Evolutionary conservation across 2,888 invertebrate species (phyloP).

Genomic region (Athetis lepigone): DNA sequence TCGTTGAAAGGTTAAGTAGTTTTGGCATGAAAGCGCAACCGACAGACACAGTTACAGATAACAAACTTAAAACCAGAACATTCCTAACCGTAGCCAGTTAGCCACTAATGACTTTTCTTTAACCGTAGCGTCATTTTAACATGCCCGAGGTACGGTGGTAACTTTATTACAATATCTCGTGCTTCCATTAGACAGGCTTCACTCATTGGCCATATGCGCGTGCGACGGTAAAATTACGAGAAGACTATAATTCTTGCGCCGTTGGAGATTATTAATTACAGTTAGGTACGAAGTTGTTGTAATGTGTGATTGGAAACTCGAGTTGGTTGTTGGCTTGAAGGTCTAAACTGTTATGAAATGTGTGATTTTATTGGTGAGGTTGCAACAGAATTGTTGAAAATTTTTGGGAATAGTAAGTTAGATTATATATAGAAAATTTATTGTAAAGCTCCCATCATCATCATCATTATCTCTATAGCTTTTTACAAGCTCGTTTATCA

Average conservation of each 20-base stretch:
- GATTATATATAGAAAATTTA: too few relatives aligned
- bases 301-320: slow-evolving; percentile 15
- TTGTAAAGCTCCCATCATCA: too few relatives aligned
- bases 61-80: slow-evolving; percentile 12
- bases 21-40: too few relatives aligned
- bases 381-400: too few relatives aligned
- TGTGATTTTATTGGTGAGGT: too few relatives aligned
- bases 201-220: slow-evolving; percentile 50
- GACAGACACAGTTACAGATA: too few relatives aligned
- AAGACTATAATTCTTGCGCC: slow-evolving; percentile 41
- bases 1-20: too few relatives aligned
- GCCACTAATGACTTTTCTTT: slow-evolving; percentile 18
- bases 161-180: slow-evolving; percentile 68
- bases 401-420: too few relatives aligned
- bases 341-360: background rate
- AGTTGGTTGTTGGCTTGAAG: slow-evolving; percentile 1
- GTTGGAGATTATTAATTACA: slow-evolving; percentile 45
- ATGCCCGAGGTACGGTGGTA: slow-evolving; percentile 39
- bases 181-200: slow-evolving; percentile 64
- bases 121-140: slow-evolving; percentile 39
- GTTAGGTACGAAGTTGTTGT: slow-evolving; percentile 31
- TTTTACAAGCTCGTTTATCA: too few relatives aligned
- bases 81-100: slow-evolving; percentile 31
- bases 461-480: too few relatives aligned
- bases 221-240: slow-evolving; percentile 46